Evolutionary conservation across 2,888 invertebrate species (phyloP).

Genomic region (Hydraecia micacea): DNA sequence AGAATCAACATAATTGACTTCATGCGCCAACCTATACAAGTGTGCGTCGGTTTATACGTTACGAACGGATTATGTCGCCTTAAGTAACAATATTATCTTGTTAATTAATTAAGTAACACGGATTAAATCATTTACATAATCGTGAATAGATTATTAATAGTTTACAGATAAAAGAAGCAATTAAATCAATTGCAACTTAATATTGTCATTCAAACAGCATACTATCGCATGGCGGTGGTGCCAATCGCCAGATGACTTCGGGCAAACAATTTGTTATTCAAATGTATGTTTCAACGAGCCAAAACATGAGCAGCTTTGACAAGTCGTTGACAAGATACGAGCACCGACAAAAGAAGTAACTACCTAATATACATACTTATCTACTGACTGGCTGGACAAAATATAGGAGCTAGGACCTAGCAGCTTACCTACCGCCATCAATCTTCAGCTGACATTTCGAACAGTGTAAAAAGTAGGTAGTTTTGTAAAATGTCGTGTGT

Average conservation of each 20-base stretch:
- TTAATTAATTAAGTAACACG: constrained; percentile 63
- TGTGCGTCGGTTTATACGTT: constrained; percentile 36
- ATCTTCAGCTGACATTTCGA: constrained; percentile 55
- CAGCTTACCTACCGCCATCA: constrained; percentile 51
- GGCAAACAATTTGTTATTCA: constrained; percentile 76
- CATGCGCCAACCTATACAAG: constrained; percentile 26
- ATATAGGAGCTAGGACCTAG: constrained; percentile 44
- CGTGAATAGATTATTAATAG: constrained; percentile 60
- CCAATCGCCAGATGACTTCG: constrained; percentile 66
- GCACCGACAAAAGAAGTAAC: constrained; percentile 69
- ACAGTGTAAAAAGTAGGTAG: constrained; percentile 53
- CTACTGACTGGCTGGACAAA: constrained; percentile 46
- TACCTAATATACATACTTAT: constrained; percentile 57
- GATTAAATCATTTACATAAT: constrained; percentile 64
- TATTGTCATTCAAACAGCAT: constrained; percentile 64
- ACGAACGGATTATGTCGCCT: constrained; percentile 44
- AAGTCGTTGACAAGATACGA: constrained; percentile 71
- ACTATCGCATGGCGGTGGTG: constrained; percentile 58
- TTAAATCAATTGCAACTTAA: constrained; percentile 68
- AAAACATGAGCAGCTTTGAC: constrained; percentile 73
- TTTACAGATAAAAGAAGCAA: constrained; percentile 54
- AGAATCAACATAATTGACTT: constrained; percentile 58
- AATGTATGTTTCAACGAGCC: constrained; percentile 69
- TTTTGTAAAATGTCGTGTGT: constrained; percentile 52
- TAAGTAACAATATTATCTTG: constrained; percentile 62